Percentiles rank a stretch among this genome's conserved stretches.
These are phyloP conservation scores for Panthera uncia DNA, from an alignment of 2,113 vertebrate species.

Conservation along the genomic window DNA sequence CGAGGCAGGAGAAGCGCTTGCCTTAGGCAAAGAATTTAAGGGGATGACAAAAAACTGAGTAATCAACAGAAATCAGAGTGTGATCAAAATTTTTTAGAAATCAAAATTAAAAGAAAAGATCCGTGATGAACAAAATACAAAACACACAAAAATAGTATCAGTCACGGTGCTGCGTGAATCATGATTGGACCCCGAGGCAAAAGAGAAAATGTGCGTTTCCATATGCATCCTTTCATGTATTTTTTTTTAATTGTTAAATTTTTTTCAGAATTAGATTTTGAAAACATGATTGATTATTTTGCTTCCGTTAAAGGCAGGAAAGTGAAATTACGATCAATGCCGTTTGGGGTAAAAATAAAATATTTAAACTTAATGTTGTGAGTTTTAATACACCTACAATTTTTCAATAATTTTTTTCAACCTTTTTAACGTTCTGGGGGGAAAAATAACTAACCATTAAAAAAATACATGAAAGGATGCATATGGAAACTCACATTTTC, in stretches of 20 bases:
- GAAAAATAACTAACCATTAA: not conserved
- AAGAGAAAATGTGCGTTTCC: not conserved
- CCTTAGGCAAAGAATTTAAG: not conserved
- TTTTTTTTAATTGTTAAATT: not conserved
- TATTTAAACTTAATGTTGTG: not conserved
- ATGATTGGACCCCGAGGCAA: not conserved
- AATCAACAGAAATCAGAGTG: not conserved
- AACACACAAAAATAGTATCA: not conserved
- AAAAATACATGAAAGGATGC: not conserved
- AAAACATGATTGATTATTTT: not conserved
- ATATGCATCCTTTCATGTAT: not conserved
- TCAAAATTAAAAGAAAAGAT: not conserved
- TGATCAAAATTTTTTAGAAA: not conserved
- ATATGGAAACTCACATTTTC: not conserved
- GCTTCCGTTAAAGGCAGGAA: not conserved
- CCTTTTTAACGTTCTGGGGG: not conserved
- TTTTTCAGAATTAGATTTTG: not conserved
- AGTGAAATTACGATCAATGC: not conserved
- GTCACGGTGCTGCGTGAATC: not conserved
- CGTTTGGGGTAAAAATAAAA: not conserved
- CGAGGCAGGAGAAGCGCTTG: not conserved
- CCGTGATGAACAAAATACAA: not conserved
- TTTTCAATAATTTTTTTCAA: not conserved
- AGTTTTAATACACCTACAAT: not conserved
- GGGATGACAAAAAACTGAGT: not conserved